Evolutionary conservation across 1,140 invertebrate genomes (phyloP), one percentile per base, ranked within the genome.

Genomic region (Eurytemora carolleeae): DNA sequence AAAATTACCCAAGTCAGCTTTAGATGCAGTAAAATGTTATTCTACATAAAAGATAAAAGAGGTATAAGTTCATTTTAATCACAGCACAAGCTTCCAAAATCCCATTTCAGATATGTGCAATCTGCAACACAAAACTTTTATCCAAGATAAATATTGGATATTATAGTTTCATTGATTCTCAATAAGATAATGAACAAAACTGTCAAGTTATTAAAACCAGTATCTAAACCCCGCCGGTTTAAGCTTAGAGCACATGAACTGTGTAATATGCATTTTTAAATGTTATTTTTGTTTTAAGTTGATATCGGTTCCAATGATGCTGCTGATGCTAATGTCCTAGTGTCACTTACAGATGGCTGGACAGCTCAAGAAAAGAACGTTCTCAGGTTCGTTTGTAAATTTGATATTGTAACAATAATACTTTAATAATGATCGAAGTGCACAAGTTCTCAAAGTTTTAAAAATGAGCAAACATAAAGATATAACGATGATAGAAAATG

Each of bases 311-410:
- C 7, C 7, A 44, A 44, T 44, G 7, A 7, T 44, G 31, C 7
- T 7, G 31, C 31, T 44, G 31, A 44, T 44, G 7, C 31, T n/a
- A 44, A 44, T 44, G 31, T 44, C 7, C 7, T 12, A 44, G 31
- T 44, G 31, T 12, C 7, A 12, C 31, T 44, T 44, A n/a, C 31
- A 75, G 59, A 63, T 68, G 2, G 21, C 52, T 25, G 66, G 70
- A 26, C 53, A 67, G 53, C 62, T 57, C 61, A 80, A 76, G 84
- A 86, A 72, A 66, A 73, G 20, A 69, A 74, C 53, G 82, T 87
- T 26, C 68, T 86, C 1, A 69, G 72, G 53, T 76, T 82, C 69
- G 72, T 17, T 24, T 21, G 16, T 7, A n/a, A 12, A 44, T 7
- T 7, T 44, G 7, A 44, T 44, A 12, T 44, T 12, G 31, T 44